Evolutionary conservation across 2,888 invertebrate species (phyloP).

Genomic region (Mechanitis messenoides): DNA sequence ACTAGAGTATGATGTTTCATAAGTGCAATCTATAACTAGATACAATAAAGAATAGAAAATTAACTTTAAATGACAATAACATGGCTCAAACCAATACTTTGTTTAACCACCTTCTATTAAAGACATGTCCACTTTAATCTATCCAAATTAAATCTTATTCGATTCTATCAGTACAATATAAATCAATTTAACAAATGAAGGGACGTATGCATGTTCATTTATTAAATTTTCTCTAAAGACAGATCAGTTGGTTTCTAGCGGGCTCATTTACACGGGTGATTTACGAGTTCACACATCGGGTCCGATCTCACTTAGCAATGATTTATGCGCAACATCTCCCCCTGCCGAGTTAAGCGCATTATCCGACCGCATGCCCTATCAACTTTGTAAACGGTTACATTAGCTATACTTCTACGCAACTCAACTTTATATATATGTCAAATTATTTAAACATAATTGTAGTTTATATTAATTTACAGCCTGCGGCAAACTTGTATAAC

Average conservation of each 20-base stretch:
- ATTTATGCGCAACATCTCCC: constrained; percentile 71
- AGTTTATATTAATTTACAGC: constrained; percentile 15
- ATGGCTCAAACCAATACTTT: too few relatives aligned
- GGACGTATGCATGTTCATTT: constrained; percentile 17
- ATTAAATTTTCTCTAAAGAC: constrained; percentile 43
- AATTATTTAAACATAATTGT: constrained; percentile 8
- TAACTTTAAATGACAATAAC: too few relatives aligned
- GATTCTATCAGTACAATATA: constrained; percentile 6
- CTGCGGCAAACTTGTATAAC: constrained; percentile 9
- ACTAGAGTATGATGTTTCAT: too few relatives aligned
- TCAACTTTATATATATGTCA: constrained; percentile 7
- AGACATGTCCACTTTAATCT: too few relatives aligned
- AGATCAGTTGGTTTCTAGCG: constrained; percentile 51
- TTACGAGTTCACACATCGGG: constrained; percentile 73
- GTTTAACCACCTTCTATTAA: too few relatives aligned
- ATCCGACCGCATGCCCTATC: constrained; percentile 66
- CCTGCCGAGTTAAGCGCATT: constrained; percentile 69
- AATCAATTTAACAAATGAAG: constrained; percentile 19
- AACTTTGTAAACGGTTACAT: constrained; percentile 57
- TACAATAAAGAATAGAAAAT: too few relatives aligned
- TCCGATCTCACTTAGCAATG: constrained; percentile 73
- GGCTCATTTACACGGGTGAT: constrained; percentile 71
- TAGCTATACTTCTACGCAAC: constrained; percentile 27
- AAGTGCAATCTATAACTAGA: too few relatives aligned
- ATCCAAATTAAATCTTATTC: neutral